These are phyloP conservation scores for Nephrotoma guestfalica DNA, from an alignment of 2,888 invertebrate species.

Conservation along the genomic window DNA sequence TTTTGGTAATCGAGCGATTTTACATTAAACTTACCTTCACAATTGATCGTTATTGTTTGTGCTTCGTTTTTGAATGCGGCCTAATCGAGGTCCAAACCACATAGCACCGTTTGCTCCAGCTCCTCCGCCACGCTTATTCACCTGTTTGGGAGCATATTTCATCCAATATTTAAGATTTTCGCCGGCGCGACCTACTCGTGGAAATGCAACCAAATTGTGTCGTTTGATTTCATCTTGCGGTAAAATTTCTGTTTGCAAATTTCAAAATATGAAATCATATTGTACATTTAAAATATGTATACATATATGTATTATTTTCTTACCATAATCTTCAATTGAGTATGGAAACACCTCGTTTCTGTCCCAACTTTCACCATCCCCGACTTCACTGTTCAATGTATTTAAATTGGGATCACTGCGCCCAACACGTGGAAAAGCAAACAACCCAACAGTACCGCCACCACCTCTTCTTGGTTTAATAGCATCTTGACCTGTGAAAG, in stretches of 20 bases:
- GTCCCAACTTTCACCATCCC: constrained; percentile 11
- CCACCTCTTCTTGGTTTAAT: constrained; percentile 35
- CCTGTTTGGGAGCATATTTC: constrained; percentile 22
- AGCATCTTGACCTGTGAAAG: constrained; percentile 23
- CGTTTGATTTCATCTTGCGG: constrained; percentile 24
- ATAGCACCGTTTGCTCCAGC: constrained; percentile 34
- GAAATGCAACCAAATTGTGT: constrained; percentile 33
- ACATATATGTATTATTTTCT: not conserved
- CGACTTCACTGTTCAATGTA: not conserved
- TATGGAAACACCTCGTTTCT: constrained; percentile 34
- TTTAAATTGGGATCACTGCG: constrained; percentile 33
- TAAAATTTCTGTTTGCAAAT: not conserved
- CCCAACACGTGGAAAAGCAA: constrained; percentile 46
- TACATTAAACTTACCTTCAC: constrained; percentile 11
- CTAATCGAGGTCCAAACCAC: constrained; percentile 57
- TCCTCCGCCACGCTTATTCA: constrained; percentile 26
- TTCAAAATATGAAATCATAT: not conserved
- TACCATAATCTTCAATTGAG: constrained; percentile 39
- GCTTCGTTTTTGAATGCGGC: constrained; percentile 32
- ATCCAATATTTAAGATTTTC: constrained; percentile 26
- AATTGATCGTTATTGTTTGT: constrained; percentile 10
- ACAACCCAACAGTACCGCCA: constrained; percentile 41
- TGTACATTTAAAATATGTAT: not conserved
- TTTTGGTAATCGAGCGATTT: not conserved
- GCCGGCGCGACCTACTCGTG: constrained; percentile 33